Conservation (phyloP, 2,888 invertebrate species). For the Dromius quadrimaculatus region DNA sequence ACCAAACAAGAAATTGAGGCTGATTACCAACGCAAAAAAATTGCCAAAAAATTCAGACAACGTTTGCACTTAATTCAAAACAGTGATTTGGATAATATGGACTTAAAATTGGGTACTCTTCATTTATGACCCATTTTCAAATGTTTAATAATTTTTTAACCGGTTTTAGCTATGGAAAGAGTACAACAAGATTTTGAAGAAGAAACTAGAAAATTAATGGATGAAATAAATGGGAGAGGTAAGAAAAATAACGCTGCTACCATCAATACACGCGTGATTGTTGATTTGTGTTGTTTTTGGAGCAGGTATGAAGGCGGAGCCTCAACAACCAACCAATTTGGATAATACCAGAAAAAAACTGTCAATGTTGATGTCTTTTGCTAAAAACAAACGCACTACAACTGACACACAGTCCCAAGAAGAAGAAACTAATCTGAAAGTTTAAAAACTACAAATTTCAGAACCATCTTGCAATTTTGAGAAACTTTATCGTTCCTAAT, state of each 20-base stretch:
- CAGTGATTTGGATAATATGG: constrained; percentile 87
- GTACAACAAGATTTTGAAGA: constrained; percentile 75
- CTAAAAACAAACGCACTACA: constrained; percentile 38
- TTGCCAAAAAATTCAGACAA: constrained; percentile 85
- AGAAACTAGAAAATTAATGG: constrained; percentile 61
- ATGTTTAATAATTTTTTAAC: not conserved
- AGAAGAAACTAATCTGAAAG: constrained; percentile 38
- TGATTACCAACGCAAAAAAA: constrained; percentile 86
- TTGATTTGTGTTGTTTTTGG: constrained; percentile 18
- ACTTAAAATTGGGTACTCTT: constrained; percentile 77
- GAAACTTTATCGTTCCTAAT: too few relatives aligned
- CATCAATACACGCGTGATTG: not conserved
- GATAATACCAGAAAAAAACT: constrained; percentile 45
- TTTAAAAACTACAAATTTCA: too few relatives aligned
- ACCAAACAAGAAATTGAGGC: constrained; percentile 97
- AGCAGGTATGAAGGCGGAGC: constrained; percentile 55
- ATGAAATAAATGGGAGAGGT: constrained; percentile 12
- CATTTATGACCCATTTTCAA: not conserved
- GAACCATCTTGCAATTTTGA: too few relatives aligned
- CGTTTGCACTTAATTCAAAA: constrained; percentile 86
- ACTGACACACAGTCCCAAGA: constrained; percentile 14
- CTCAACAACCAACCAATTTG: constrained; percentile 54
- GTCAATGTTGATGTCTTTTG: constrained; percentile 40
- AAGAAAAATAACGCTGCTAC: constrained; percentile 11
- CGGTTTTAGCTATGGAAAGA: constrained; percentile 73